Conservation (phyloP, 1,140 invertebrate species). For the Macrobrachium rosenbergii region DNA sequence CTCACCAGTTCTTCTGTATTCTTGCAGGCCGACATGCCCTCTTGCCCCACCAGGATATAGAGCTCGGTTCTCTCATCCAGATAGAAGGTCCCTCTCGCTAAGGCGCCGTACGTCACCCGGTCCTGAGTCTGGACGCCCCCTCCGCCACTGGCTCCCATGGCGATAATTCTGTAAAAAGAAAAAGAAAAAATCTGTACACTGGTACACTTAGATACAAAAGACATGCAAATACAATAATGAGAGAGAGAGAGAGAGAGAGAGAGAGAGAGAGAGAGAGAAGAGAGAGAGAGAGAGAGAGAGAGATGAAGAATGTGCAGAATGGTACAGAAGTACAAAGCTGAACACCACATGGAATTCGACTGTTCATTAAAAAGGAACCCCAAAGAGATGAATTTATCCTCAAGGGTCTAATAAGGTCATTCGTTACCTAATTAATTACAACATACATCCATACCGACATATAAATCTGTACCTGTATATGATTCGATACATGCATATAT, state of each 20-base stretch:
- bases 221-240: background rate
- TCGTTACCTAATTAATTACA: no score
- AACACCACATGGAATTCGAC: background rate
- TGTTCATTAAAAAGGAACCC: no score
- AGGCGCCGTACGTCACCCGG: constrained; percentile 30
- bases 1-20: background rate
- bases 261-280: background rate
- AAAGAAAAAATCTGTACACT: background rate
- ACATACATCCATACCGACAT: no score
- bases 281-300: constrained; percentile 9
- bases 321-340: background rate
- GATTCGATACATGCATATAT: no score
- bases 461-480: no score
- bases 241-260: no score
- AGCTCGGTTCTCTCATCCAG: constrained; percentile 36
- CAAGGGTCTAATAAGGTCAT: no score
- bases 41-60: constrained; percentile 47
- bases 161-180: constrained; percentile 33
- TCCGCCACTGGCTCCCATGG: constrained; percentile 51
- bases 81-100: constrained; percentile 41
- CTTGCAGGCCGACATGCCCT: constrained; percentile 34
- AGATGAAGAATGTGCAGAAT: background rate
- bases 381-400: no score
- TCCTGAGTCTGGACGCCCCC: constrained; percentile 35
- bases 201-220: background rate